Percentiles rank a stretch among this genome's conserved stretches.
Conservation (phyloP, 2,888 invertebrate species). For the Trilocha varians region DNA sequence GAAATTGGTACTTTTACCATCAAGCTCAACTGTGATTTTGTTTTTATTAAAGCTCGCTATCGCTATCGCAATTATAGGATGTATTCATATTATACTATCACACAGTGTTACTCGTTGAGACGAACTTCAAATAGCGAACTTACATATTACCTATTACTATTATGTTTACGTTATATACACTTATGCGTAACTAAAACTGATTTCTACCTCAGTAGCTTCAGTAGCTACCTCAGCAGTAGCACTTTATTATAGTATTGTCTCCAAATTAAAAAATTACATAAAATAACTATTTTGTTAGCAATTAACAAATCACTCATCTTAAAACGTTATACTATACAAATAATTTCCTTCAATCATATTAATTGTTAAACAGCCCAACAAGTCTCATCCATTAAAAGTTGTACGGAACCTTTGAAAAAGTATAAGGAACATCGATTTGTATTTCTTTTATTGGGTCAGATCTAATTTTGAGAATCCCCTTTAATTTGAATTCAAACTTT, state of each 20-base stretch:
- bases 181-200: too few species aligned
- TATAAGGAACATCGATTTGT: not conserved
- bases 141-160: too few species aligned
- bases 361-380: not conserved
- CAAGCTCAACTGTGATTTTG: slow-evolving; percentile 42
- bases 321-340: not conserved
- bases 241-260: too few species aligned
- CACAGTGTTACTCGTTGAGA: too few species aligned
- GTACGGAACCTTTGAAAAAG: not conserved
- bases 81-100: too few species aligned
- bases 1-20: slow-evolving; percentile 55
- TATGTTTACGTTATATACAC: too few species aligned
- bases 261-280: too few species aligned
- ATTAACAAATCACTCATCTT: not conserved
- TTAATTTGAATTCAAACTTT: not conserved
- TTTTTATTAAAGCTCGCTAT: slow-evolving; percentile 37
- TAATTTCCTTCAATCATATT: not conserved
- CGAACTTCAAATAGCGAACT: too few species aligned
- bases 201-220: too few species aligned
- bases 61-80: slow-evolving; percentile 8
- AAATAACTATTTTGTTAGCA: too few species aligned
- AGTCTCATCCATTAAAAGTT: too few species aligned
- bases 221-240: too few species aligned
- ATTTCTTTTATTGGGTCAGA: not conserved
- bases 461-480: not conserved